These are phyloP conservation scores for Teleopsis dalmanni DNA, from an alignment of 1,140 invertebrate genomes.

Conservation along the genomic window DNA sequence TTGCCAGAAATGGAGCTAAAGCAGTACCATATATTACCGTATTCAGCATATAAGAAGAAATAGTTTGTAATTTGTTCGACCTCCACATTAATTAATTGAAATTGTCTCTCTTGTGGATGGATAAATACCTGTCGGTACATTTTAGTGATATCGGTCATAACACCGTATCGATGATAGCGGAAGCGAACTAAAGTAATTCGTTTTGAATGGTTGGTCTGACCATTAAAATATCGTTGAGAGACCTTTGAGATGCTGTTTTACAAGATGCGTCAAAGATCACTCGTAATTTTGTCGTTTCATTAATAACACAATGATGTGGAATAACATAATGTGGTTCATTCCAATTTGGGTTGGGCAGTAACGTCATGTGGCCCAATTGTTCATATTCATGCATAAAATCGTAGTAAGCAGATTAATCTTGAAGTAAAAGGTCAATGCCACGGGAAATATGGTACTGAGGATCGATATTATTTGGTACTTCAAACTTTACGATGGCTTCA, in stretches of 20 bases:
- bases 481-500: too few species aligned
- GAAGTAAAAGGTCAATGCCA: too few species aligned
- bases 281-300: slow-evolving; percentile 16
- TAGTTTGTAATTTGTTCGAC: slow-evolving; percentile 6
- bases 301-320: slow-evolving; percentile 4
- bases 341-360: neutral
- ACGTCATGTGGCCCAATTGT: slow-evolving; percentile 4
- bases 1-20: slow-evolving; percentile 35
- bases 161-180: slow-evolving; percentile 26
- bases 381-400: slow-evolving; percentile 7
- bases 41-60: too few species aligned
- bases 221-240: slow-evolving; percentile 14
- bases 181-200: slow-evolving; percentile 8
- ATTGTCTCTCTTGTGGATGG: slow-evolving; percentile 14
- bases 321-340: neutral
- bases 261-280: slow-evolving; percentile 32
- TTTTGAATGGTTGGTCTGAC: slow-evolving; percentile 9
- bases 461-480: too few species aligned
- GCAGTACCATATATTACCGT: slow-evolving; percentile 30
- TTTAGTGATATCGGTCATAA: slow-evolving; percentile 22
- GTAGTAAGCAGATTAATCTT: too few species aligned
- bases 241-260: slow-evolving; percentile 12
- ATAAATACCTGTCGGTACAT: slow-evolving; percentile 37
- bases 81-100: slow-evolving; percentile 42
- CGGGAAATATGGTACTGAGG: too few species aligned